phyloP scores from a whole-genome alignment of 2,888 invertebrate species.

The Anthoptus insignis region DNA sequence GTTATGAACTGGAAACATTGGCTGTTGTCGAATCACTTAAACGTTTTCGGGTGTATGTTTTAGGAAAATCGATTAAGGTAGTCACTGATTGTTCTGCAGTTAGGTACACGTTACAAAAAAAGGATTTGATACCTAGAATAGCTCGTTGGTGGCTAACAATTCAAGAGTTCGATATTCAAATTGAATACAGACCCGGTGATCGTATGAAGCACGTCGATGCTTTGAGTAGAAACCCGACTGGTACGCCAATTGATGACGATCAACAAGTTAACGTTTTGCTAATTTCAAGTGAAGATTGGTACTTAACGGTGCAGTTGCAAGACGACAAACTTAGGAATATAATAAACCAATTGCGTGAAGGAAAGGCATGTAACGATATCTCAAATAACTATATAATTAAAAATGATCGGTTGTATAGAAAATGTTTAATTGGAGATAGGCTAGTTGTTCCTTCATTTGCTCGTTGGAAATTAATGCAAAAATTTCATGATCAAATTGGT shows the following conservation, averaged over 20 bases:
- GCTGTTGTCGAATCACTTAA: slow-evolving; percentile 52
- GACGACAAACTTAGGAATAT: background rate
- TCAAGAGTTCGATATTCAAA: slow-evolving; percentile 54
- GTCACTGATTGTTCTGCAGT: slow-evolving; percentile 57
- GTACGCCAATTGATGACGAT: background rate
- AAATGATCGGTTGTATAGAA: slow-evolving; percentile 47
- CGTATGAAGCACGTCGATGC: slow-evolving; percentile 57
- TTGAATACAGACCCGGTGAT: slow-evolving; percentile 55
- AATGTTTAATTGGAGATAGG: slow-evolving; percentile 47
- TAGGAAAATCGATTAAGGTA: slow-evolving; percentile 33
- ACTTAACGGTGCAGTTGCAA: background rate
- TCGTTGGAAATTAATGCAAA: slow-evolving; percentile 54
- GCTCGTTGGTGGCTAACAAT: slow-evolving; percentile 56
- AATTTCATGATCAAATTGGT: slow-evolving; percentile 57
- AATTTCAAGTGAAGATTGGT: background rate
- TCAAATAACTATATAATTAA: slow-evolving; percentile 43
- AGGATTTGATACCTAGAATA: slow-evolving; percentile 48
- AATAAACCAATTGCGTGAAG: too few relatives aligned
- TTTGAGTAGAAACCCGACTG: slow-evolving; percentile 53
- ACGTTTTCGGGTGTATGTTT: slow-evolving; percentile 10
- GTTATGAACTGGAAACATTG: background rate
- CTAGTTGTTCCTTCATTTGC: slow-evolving; percentile 53
- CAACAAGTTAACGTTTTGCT: too few relatives aligned
- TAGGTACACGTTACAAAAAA: slow-evolving; percentile 50
- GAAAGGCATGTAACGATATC: too few relatives aligned